Evolutionary conservation across 2,888 invertebrate genomes (phyloP).

Genomic region (Lepeophtheirus nordmannii): DNA sequence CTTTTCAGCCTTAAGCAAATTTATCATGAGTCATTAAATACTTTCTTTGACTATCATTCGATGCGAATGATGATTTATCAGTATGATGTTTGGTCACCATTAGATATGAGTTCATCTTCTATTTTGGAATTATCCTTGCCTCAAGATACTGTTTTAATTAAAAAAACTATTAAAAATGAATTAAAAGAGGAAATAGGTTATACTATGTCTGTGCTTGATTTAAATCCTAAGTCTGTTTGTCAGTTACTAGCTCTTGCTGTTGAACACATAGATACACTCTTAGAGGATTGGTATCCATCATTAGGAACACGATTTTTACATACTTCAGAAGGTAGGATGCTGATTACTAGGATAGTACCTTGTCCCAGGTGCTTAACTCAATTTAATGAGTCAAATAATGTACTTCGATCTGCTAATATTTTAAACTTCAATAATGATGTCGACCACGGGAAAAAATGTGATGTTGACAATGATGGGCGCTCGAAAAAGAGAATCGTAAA

Average conservation of each 20-base stretch:
- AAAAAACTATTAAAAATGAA: slow-evolving; percentile 33
- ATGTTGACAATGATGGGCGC: too few relatives aligned
- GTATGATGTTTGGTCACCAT: slow-evolving; percentile 70
- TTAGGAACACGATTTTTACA: slow-evolving; percentile 87
- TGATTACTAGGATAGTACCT: slow-evolving; percentile 81
- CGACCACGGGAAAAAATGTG: too few relatives aligned
- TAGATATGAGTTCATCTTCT: slow-evolving; percentile 61
- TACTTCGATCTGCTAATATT: background rate
- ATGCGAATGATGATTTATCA: slow-evolving; percentile 42
- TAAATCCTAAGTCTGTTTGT: slow-evolving; percentile 59
- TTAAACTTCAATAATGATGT: slow-evolving; percentile 9
- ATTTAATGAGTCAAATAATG: slow-evolving; percentile 27
- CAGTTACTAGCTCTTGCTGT: slow-evolving; percentile 71
- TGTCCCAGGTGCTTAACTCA: slow-evolving; percentile 64
- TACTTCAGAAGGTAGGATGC: slow-evolving; percentile 83
- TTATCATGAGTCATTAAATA: slow-evolving; percentile 33
- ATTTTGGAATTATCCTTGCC: slow-evolving; percentile 74
- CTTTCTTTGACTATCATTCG: slow-evolving; percentile 27
- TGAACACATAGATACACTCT: slow-evolving; percentile 82
- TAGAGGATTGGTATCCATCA: slow-evolving; percentile 97
- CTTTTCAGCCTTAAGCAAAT: slow-evolving; percentile 70
- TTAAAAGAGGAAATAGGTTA: slow-evolving; percentile 33
- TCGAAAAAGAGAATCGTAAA: slow-evolving; percentile 25
- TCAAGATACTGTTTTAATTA: slow-evolving; percentile 46
- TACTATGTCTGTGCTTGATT: slow-evolving; percentile 49